Base-by-base conservation (phyloP, 2,888 invertebrate species). In the Deilephila porcellus region DNA sequence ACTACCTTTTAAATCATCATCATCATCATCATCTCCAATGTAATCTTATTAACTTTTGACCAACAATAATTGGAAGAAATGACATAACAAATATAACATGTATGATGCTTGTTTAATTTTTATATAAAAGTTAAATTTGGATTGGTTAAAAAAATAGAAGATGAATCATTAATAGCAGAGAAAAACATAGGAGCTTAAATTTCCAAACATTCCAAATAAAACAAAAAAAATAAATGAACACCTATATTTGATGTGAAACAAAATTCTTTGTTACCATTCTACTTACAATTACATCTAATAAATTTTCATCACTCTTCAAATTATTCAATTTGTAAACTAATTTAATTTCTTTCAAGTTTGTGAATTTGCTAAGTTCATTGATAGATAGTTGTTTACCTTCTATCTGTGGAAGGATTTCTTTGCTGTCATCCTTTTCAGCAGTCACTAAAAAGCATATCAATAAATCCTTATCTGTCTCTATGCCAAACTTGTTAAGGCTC, bases 201-300 rank as follows among this genome's bases (percentile, higher is more conserved):
- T 45, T 11, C 11, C 3, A 45, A 11, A 14, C 37, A 20, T 45
- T 25, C 5, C 1, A 60, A 72, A 63, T 53, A 34, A 72, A 72
- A 72, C 19, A 5, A 62, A 20, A 25, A 53, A 4, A 1, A 32
- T 14, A 64, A n/a, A 29, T 8, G 19, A 29, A 29, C 4, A 75
- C 7, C 45, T 77, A 70, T 60, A 71, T 77, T 85, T 85, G 90
- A 83, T 91, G 85, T 71, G 91, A 90, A 64, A 95, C 88, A 89
- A 96, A 95, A 81, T 95, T 95, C 86, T 97, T 97, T 7, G 95
- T 95, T 37, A 95, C 96, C 86, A 97, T 97, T 87, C 96, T 96
- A 82, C 96, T 97, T 19, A 97, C 92, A 82, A 97, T 90, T 4
- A 96, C 92, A 88, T 97, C 95, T 52, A 96, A 84, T 70, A 97